phyloP scores from a whole-genome alignment of 2,113 vertebrate species.

The Orientallactaga bullata region DNA sequence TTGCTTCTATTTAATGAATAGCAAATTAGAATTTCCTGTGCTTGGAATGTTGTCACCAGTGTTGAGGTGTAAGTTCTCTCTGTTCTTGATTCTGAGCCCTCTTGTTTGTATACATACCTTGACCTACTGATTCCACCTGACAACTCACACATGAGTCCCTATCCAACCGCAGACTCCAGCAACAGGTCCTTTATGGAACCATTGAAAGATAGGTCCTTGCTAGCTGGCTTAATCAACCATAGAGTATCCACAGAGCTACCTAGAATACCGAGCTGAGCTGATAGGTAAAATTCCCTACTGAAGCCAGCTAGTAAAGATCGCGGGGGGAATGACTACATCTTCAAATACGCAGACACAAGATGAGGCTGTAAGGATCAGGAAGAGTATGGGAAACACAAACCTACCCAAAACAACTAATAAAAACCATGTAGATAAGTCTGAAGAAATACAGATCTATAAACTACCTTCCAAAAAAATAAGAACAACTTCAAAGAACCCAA shows the following conservation, averaged over 20 bases:
- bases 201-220: background rate
- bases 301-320: background rate
- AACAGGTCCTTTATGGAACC: too few relatives aligned
- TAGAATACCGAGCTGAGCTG: background rate
- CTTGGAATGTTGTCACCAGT: background rate
- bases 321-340: background rate
- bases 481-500: background rate
- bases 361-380: background rate
- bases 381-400: background rate
- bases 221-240: background rate
- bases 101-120: background rate
- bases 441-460: background rate
- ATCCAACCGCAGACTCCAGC: background rate
- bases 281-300: background rate
- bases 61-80: background rate
- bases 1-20: background rate
- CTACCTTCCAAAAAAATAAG: too few relatives aligned
- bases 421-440: background rate
- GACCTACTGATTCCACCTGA: background rate
- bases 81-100: background rate
- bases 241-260: background rate
- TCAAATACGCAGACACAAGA: background rate
- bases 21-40: background rate
- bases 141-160: background rate
- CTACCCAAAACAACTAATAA: background rate